Evolutionary conservation across 2,113 vertebrate genomes (phyloP).

Genomic region (Chrysemys picta): DNA sequence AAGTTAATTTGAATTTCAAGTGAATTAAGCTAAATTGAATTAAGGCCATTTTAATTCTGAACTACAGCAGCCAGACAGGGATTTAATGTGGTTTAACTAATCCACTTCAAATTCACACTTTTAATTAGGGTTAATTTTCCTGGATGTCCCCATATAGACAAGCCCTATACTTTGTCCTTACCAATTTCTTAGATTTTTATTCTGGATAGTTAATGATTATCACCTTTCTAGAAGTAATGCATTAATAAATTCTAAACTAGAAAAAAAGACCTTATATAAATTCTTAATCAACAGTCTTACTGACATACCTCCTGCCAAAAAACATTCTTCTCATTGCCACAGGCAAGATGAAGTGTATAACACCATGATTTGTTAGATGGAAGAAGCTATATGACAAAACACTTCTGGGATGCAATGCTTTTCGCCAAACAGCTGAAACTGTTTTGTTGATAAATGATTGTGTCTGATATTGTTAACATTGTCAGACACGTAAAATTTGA

Average conservation of each 20-base stretch:
- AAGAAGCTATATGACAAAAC: conserved; percentile 67
- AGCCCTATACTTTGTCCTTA: not conserved
- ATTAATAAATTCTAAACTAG: conserved; percentile 23
- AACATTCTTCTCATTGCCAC: conserved; percentile 58
- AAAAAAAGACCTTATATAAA: conserved; percentile 58
- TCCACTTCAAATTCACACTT: not conserved
- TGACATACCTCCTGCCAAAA: conserved; percentile 57
- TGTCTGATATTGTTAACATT: conserved; percentile 60
- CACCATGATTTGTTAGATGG: conserved; percentile 79
- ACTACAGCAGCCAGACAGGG: not conserved
- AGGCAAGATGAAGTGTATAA: conserved; percentile 69
- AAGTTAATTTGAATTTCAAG: not conserved
- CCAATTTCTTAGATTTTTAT: accelerated
- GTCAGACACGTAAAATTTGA: conserved; percentile 72
- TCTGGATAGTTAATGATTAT: conserved; percentile 7
- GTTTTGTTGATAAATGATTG: conserved; percentile 74
- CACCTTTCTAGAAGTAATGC: conserved; percentile 47
- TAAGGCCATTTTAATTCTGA: not conserved
- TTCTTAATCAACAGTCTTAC: conserved; percentile 56
- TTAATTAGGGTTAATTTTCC: not conserved
- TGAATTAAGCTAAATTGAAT: not conserved
- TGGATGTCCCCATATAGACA: not conserved
- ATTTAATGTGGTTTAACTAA: not conserved
- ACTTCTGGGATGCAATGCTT: conserved; percentile 68
- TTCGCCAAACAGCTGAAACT: conserved; percentile 74